Conservation (phyloP, 1,140 invertebrate species). For the Drosophila saltans region DNA sequence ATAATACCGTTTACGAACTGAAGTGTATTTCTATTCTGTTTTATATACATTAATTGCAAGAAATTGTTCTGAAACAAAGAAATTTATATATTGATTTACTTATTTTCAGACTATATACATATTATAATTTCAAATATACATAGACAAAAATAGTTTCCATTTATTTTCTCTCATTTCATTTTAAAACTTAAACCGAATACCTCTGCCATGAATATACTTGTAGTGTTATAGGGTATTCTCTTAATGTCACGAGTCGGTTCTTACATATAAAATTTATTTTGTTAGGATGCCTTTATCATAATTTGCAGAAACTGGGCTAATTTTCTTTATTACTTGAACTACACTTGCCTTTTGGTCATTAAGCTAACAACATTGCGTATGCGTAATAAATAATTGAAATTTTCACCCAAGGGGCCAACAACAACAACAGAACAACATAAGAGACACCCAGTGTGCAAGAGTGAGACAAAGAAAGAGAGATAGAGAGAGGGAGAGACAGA, state of each 20-base stretch:
- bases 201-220: too few relatives aligned
- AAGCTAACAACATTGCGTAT: constrained; percentile 71
- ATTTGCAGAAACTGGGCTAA: constrained; percentile 12
- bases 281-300: constrained; percentile 6
- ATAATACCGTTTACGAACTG: background rate
- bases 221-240: background rate
- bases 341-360: constrained; percentile 46
- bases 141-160: too few relatives aligned
- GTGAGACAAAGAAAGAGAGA: constrained; percentile 15
- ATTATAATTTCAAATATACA: too few relatives aligned
- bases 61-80: too few relatives aligned
- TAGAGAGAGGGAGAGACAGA: constrained; percentile 18
- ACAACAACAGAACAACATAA: constrained; percentile 2
- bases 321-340: constrained; percentile 14
- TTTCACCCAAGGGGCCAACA: constrained; percentile 48
- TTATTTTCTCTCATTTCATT: too few relatives aligned
- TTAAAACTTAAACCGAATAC: too few relatives aligned
- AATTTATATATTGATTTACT: too few relatives aligned
- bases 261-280: constrained; percentile 5
- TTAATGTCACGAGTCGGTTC: background rate
- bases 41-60: too few relatives aligned
- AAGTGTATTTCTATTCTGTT: too few relatives aligned
- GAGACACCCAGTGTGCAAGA: constrained; percentile 16
- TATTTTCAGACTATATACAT: too few relatives aligned
- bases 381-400: constrained; percentile 80